Conservation (phyloP, 2,113 vertebrate genomes). For the Fulica atra region DNA sequence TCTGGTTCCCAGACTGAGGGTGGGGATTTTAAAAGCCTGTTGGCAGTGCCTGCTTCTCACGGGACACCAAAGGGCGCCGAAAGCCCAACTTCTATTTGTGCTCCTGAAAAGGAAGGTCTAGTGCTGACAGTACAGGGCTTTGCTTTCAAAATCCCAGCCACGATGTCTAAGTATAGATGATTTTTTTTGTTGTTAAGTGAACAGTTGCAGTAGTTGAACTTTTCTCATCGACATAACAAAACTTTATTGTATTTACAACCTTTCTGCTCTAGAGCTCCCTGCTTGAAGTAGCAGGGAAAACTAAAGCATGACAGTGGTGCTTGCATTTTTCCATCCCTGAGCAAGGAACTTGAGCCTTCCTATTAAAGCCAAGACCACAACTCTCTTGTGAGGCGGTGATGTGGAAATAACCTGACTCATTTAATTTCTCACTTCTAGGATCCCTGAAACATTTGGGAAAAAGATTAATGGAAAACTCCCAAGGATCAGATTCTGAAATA, state of each 20-base stretch:
- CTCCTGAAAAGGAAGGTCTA: neutral
- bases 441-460: neutral
- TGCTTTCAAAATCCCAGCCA: neutral
- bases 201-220: neutral
- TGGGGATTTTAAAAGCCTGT: neutral
- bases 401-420: neutral
- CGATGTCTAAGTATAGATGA: rapidly evolving
- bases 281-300: neutral
- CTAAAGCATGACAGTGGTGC: rapidly evolving
- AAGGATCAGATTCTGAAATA: neutral
- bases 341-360: neutral
- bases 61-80: neutral
- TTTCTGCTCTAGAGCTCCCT: neutral
- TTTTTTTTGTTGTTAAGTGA: neutral
- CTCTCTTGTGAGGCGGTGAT: neutral
- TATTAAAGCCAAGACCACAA: neutral
- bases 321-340: neutral
- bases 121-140: neutral
- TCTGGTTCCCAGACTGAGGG: neutral
- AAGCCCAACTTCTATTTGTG: neutral
- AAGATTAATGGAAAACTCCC: neutral
- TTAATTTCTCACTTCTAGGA: neutral
- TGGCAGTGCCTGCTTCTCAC: neutral
- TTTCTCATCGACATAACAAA: neutral
- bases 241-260: neutral